These are phyloP conservation scores for Anguilla japonica DNA, from an alignment of 2,113 vertebrate species.

Conservation along the genomic window DNA sequence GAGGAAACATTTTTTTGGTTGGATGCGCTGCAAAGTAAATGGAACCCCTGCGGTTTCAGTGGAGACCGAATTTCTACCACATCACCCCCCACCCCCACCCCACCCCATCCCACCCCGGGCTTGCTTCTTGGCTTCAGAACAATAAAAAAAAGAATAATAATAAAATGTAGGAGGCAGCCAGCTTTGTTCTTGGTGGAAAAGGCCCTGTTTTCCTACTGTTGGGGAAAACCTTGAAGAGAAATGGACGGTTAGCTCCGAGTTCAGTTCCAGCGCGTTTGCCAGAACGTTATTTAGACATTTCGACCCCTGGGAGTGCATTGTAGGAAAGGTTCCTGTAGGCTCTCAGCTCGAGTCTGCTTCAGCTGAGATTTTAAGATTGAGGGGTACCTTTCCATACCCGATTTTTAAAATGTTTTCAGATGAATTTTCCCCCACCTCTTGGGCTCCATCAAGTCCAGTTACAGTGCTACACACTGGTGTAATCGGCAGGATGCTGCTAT, in stretches of 20 bases:
- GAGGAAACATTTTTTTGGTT: slow-evolving; percentile 17
- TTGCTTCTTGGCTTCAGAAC: slow-evolving; percentile 1
- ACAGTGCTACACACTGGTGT: too few species aligned
- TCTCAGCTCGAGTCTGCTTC: neutral
- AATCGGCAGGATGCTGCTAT: too few species aligned
- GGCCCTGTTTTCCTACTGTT: neutral
- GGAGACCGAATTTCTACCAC: neutral
- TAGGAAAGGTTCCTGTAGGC: neutral
- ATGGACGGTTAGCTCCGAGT: neutral
- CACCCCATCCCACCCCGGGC: too few species aligned
- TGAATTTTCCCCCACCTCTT: neutral
- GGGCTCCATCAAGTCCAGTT: too few species aligned
- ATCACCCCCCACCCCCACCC: neutral
- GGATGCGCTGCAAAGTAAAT: slow-evolving; percentile 13
- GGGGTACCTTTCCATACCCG: neutral
- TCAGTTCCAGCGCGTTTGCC: neutral
- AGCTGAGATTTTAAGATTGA: neutral
- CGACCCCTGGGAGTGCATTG: neutral
- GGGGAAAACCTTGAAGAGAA: neutral
- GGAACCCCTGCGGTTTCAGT: slow-evolving; percentile 13
- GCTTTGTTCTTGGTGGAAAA: slow-evolving; percentile 12
- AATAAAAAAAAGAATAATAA: neutral
- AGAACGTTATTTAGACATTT: neutral
- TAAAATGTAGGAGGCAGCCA: slow-evolving; percentile 9
- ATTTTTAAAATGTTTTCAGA: too few species aligned